Percentiles rank a stretch among this genome's conserved stretches.
phyloP scores from a whole-genome alignment of 2,797 vertebrate genomes.

The Enteromius unitaeniatus region DNA sequence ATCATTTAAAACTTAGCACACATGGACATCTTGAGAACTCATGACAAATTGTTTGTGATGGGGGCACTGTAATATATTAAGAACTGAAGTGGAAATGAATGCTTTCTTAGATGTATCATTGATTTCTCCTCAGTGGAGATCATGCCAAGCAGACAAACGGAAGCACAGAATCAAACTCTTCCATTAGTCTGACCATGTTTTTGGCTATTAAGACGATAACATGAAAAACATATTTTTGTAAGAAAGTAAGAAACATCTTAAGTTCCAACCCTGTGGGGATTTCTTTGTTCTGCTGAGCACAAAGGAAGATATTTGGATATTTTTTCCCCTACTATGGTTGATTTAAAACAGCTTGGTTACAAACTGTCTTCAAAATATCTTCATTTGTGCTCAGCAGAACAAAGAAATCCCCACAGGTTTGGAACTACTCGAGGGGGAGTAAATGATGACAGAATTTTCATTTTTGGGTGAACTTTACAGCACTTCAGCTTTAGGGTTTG shows the following conservation, averaged over 20 bases:
- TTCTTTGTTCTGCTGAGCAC: no score
- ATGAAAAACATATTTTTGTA: not conserved
- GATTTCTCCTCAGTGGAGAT: not conserved
- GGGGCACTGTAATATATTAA: not conserved
- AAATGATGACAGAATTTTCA: no score
- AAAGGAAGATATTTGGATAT: no score
- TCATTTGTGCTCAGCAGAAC: no score
- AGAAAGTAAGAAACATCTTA: not conserved
- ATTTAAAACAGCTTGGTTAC: no score
- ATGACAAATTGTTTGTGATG: not conserved
- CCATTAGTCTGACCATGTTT: not conserved
- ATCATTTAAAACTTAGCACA: not conserved
- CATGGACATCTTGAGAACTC: not conserved
- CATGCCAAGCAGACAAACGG: not conserved
- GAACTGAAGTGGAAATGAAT: not conserved
- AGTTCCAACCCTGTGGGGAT: no score
- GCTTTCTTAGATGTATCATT: not conserved
- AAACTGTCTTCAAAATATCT: no score
- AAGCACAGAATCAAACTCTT: not conserved
- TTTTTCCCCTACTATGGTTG: no score
- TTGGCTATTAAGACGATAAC: not conserved
- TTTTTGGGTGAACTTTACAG: not conserved
- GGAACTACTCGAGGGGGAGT: no score
- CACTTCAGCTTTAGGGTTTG: not conserved
- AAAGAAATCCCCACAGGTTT: no score